Base-by-base conservation (phyloP, 2,113 vertebrate species). In the Dasyurus viverrinus region DNA sequence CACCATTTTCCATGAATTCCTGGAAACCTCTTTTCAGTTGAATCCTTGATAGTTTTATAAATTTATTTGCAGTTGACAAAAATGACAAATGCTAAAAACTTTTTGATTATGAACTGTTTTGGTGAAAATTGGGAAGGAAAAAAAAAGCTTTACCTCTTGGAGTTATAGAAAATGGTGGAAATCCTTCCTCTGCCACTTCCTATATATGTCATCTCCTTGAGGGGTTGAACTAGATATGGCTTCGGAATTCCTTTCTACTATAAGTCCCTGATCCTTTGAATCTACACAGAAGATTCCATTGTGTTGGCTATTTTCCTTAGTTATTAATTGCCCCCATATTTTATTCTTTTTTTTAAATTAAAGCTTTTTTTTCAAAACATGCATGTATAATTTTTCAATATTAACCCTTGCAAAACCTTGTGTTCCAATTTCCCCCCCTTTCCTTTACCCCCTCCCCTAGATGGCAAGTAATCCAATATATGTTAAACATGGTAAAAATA, bases 281-380 rank as follows among this genome's bases (percentile, higher is more conserved):
- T 0, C 19, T 42, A 23, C 30, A 94, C 94, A 46, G 23, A 53
- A 95, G 84, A 36, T 91, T 47, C 2, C 91, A 92, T 47, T 53
- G 30, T 91, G 60, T 92, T 97, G n/a, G 53, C 24, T 8, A 47
- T 93, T 91, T 55, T 91, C 95, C 91, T 90, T 36, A 11, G 6
- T 22, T 4, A 94, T 47, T 4, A 47, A 8, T 90, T 97, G 94
- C 8, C n/a, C 8, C 42, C 93, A 48, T 57, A 46, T 46, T 93
- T 94, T 91, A 52, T 52, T 11, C 50, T 52, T 52, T 52, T 50
- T 52, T 52, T 52, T 52, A 48, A 48, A 52, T 52, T 52, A 52
- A 52, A 52, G 50, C 50, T 52, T 52, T 50, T 52, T 52, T 52
- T 10, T 52, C 50, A 52, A 52, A 52, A 52, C 50, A 52, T 52